Conservation (phyloP, 2,888 invertebrate species). For the Watsonalla cultraria region DNA sequence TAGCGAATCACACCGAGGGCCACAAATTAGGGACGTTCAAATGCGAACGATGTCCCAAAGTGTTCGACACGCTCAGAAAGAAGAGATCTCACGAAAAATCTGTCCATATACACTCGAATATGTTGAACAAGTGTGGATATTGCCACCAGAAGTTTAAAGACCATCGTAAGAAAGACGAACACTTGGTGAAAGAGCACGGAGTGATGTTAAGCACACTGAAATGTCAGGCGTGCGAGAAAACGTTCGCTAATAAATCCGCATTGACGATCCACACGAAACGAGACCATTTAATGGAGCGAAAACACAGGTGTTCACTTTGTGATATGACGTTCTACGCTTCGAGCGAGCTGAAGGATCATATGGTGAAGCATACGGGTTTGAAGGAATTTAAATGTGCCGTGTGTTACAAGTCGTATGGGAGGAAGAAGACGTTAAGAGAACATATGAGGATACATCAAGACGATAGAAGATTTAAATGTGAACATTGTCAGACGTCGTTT, state of each 20-base stretch:
- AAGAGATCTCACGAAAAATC: slow-evolving; percentile 62
- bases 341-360: slow-evolving; percentile 34
- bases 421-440: slow-evolving; percentile 32
- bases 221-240: slow-evolving; percentile 49
- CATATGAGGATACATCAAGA: slow-evolving; percentile 44
- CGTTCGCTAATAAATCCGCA: slow-evolving; percentile 35
- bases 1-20: slow-evolving; percentile 41
- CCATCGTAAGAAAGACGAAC: slow-evolving; percentile 41
- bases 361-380: slow-evolving; percentile 34
- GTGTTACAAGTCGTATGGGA: slow-evolving; percentile 38
- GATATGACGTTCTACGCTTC: slow-evolving; percentile 45
- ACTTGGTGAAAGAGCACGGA: slow-evolving; percentile 44
- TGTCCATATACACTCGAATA: slow-evolving; percentile 45
- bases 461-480: slow-evolving; percentile 33
- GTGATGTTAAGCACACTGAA: slow-evolving; percentile 27
- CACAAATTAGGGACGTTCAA: slow-evolving; percentile 49
- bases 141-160: slow-evolving; percentile 50
- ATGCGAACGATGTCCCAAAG: slow-evolving; percentile 59
- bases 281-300: slow-evolving; percentile 49
- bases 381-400: slow-evolving; percentile 38
- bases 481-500: slow-evolving; percentile 30
- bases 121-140: slow-evolving; percentile 46
- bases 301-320: slow-evolving; percentile 45
- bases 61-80: slow-evolving; percentile 64
- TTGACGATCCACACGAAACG: slow-evolving; percentile 44